Evolutionary conservation across 2,113 vertebrate genomes (phyloP).

Genomic region (Dascyllus trimaculatus): DNA sequence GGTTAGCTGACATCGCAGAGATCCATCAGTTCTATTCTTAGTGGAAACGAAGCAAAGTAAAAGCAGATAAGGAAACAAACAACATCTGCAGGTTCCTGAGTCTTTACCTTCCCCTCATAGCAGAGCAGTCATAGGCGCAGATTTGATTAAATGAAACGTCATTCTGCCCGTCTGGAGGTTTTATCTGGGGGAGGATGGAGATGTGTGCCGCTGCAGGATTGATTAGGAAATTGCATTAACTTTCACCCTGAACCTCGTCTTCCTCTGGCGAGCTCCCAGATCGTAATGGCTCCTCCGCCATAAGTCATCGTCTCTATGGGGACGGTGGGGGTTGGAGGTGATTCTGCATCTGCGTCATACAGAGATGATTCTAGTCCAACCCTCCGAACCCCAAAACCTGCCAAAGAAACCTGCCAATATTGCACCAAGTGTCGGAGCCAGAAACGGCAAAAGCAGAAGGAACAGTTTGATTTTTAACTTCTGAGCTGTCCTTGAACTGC

Average conservation of each 20-base stretch:
- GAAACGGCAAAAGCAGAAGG: no score
- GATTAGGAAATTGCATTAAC: conserved; percentile 82
- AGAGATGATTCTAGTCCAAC: not conserved
- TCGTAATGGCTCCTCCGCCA: conserved; percentile 75
- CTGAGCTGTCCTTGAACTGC: no score
- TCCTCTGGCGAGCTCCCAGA: conserved; percentile 72
- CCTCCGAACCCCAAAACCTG: no score
- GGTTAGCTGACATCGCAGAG: conserved; percentile 45
- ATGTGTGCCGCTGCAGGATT: conserved; percentile 65
- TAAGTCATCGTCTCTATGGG: conserved; percentile 79
- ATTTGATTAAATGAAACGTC: conserved; percentile 58
- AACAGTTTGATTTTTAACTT: no score
- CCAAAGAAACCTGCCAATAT: no score
- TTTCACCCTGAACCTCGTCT: conserved; percentile 50
- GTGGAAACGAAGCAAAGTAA: conserved; percentile 8
- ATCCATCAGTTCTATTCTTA: conserved; percentile 12
- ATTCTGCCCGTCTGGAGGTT: conserved; percentile 17
- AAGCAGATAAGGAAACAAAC: not conserved
- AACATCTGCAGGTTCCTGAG: not conserved
- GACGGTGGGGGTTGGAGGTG: not conserved
- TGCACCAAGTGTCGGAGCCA: no score
- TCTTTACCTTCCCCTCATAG: not conserved
- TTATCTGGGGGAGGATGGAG: conserved; percentile 62
- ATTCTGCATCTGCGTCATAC: conserved; percentile 4
- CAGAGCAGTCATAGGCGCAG: not conserved